Evolutionary conservation across 2,797 vertebrate species (phyloP), one percentile per base, ranked within the genome.

Genomic region (Bucorvus abyssinicus): DNA sequence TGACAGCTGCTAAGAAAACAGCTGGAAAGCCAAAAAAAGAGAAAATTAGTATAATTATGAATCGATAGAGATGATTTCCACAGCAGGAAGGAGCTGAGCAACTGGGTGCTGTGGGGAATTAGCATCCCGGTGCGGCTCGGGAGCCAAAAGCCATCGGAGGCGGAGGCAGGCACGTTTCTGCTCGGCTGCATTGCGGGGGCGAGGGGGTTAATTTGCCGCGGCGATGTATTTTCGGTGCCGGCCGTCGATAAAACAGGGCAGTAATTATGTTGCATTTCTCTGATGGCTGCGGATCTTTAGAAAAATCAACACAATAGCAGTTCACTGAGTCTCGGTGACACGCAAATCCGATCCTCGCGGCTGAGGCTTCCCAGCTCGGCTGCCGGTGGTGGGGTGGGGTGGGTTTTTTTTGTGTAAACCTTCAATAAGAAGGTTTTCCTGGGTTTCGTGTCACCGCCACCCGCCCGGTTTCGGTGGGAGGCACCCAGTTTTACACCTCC

Each of bases 1-100:
- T 64, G 70, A 82, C 90, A 96, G 87, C 80, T 78, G 57, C 73
- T 77, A 78, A 84, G 57, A 95, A 94, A 94, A 21, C 87, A 85
- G 77, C 73, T 44, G 65, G 69, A 90, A 89, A 88, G 34, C 23
- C 18, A 27, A 57, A 50, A 42, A 6, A 14, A 42, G 26, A 40
- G 4, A 75, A 76, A 77, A 86, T 81, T 21, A 76, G 74, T 79
- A 61, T 20, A 76, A 73, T 71, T 69, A 47, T 11, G 78, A 89
- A 91, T 90, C 92, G 36, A 93, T 91, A 87, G 82, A 49, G n/a
- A 70, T 69, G 77, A 86, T 86, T 90, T 74, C 73, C 42, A 80
- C 50, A 53, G 69, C 2, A 3, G 59, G 36, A 71, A 76, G 69
- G 79, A 73, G 89, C 95, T 17, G 86, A 95, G 91, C 8, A 2